Percentiles rank a stretch among this genome's conserved stretches.
phyloP scores from a whole-genome alignment of 2,888 invertebrate species.

The Xestobium rufovillosum region DNA sequence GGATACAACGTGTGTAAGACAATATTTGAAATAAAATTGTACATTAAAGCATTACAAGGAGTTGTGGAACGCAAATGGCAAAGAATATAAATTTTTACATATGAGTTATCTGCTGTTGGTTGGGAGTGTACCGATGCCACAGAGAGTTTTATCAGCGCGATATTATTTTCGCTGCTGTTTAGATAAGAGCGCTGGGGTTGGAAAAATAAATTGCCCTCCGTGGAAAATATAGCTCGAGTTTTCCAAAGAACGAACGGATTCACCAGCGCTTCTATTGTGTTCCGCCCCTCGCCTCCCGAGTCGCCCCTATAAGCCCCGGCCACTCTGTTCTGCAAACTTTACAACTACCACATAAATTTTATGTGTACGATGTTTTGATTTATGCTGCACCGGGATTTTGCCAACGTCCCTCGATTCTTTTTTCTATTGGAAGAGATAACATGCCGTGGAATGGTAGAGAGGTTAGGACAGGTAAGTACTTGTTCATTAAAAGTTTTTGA shows the following conservation, averaged over 20 bases:
- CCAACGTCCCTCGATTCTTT: too few relatives aligned
- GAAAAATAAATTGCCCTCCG: constrained; percentile 47
- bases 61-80: too few relatives aligned
- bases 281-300: constrained; percentile 15
- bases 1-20: too few relatives aligned
- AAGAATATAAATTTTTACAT: constrained; percentile 32
- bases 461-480: too few relatives aligned
- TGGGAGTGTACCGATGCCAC: constrained; percentile 39
- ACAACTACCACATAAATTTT: constrained; percentile 23
- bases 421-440: too few relatives aligned
- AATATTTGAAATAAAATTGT: too few relatives aligned
- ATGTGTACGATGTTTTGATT: constrained; percentile 26
- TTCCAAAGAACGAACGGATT: constrained; percentile 43
- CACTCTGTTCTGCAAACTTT: constrained; percentile 1
- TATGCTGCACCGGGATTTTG: too few relatives aligned
- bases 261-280: constrained; percentile 38
- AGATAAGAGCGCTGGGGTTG: constrained; percentile 44
- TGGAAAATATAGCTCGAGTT: constrained; percentile 45
- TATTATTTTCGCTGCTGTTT: constrained; percentile 48
- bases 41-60: too few relatives aligned
- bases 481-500: too few relatives aligned
- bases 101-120: constrained; percentile 33
- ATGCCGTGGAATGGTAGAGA: too few relatives aligned
- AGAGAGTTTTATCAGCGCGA: constrained; percentile 43
- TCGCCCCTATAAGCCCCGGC: constrained; percentile 1